Percentiles rank a stretch among this genome's conserved stretches.
Evolutionary conservation across 2,888 invertebrate genomes (phyloP).

Genomic region (Eupithecia vulgata): DNA sequence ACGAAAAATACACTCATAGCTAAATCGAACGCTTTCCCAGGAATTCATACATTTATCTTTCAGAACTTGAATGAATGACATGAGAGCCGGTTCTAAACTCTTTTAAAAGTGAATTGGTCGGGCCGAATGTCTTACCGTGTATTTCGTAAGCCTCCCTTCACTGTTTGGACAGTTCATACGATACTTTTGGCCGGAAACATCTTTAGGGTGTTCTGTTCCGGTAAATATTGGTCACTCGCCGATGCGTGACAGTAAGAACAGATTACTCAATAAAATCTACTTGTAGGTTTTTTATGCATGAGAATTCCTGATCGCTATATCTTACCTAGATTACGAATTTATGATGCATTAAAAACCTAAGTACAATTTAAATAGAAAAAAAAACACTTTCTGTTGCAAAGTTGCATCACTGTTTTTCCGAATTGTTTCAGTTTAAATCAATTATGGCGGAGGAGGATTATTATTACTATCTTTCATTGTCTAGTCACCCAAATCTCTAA

Average conservation of each 20-base stretch:
- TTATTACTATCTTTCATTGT: too few species aligned
- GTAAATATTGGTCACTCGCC: constrained; percentile 80
- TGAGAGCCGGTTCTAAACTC: background rate
- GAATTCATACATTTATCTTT: background rate
- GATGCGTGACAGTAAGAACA: constrained; percentile 72
- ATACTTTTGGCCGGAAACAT: constrained; percentile 82
- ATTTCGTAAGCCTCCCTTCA: constrained; percentile 60
- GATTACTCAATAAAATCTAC: constrained; percentile 53
- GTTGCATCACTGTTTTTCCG: too few species aligned
- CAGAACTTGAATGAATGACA: background rate
- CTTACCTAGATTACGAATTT: background rate
- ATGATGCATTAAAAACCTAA: too few species aligned
- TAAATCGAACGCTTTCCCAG: too few species aligned
- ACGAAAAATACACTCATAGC: too few species aligned
- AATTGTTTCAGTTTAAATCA: too few species aligned
- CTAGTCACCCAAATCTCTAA: too few species aligned
- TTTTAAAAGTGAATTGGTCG: background rate
- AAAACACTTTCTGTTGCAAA: too few species aligned
- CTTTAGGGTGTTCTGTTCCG: constrained; percentile 76
- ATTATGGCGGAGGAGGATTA: too few species aligned
- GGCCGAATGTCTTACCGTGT: constrained; percentile 1
- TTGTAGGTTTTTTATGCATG: constrained; percentile 21
- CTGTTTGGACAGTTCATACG: constrained; percentile 79
- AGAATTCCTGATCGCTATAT: constrained; percentile 6
- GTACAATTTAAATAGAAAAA: too few species aligned